Conservation (phyloP, 2,113 vertebrate species). For the Myiozetetes cayanensis region DNA sequence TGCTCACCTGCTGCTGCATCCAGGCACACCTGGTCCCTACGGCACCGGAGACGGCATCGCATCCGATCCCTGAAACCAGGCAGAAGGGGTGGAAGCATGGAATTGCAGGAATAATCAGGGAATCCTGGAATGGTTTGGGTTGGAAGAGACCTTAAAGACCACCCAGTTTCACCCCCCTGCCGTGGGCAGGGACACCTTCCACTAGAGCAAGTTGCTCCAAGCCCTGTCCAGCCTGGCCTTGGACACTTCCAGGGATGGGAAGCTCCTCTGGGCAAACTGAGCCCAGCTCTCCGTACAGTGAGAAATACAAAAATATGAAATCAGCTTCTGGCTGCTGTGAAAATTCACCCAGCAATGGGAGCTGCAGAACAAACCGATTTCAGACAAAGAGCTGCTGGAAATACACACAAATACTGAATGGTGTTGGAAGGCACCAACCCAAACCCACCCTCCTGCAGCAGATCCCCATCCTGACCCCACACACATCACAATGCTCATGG, state of each 20-base stretch:
- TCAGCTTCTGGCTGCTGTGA: neutral
- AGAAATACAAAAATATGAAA: neutral
- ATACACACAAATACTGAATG: neutral
- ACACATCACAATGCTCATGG: fast-evolving
- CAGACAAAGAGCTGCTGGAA: neutral
- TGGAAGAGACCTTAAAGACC: neutral
- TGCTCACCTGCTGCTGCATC: neutral
- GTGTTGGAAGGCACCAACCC: neutral
- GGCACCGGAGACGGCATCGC: fast-evolving
- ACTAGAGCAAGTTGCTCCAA: neutral
- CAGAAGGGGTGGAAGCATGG: neutral
- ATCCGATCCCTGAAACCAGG: neutral
- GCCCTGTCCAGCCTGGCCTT: neutral
- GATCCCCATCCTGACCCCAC: neutral
- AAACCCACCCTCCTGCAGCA: neutral
- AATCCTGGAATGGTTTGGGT: neutral
- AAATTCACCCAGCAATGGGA: neutral
- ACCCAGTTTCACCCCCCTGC: neutral
- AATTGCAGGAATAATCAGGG: fast-evolving
- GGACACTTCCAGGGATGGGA: neutral
- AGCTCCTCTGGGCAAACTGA: neutral
- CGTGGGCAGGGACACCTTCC: neutral
- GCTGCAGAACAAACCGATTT: neutral
- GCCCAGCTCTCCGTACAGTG: neutral
- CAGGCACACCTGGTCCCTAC: neutral